Conservation (phyloP, 2,888 invertebrate species). For the Drosophila falleni region DNA sequence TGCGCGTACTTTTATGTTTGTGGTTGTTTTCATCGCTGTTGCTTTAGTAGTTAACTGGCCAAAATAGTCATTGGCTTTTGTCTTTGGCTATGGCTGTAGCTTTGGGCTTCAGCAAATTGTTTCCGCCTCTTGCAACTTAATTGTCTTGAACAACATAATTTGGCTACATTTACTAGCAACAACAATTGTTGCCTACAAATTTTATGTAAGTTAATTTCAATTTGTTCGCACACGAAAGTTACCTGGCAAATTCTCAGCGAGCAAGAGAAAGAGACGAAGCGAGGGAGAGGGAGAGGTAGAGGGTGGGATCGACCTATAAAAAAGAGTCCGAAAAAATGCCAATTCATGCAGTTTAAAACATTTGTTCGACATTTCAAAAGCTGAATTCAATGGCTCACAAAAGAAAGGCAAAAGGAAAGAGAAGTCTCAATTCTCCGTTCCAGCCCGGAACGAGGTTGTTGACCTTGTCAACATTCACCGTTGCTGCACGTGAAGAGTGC, state of each 20-base stretch:
- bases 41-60: constrained; percentile 31
- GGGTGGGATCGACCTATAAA: constrained; percentile 36
- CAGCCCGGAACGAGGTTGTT: constrained; percentile 55
- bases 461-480: constrained; percentile 62
- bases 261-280: constrained; percentile 6
- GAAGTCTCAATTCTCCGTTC: constrained; percentile 61
- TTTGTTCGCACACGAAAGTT: constrained; percentile 51
- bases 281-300: background rate
- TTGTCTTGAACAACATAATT: constrained; percentile 77
- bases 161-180: constrained; percentile 57
- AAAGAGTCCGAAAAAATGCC: constrained; percentile 50
- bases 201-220: constrained; percentile 65
- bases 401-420: constrained; percentile 64
- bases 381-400: constrained; percentile 59
- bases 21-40: constrained; percentile 13
- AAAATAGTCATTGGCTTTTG: constrained; percentile 71
- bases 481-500: constrained; percentile 20
- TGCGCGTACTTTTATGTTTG: constrained; percentile 64
- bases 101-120: constrained; percentile 65
- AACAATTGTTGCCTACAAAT: constrained; percentile 35
- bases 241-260: constrained; percentile 49
- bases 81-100: constrained; percentile 41
- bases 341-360: constrained; percentile 81
- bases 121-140: constrained; percentile 77
- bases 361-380: constrained; percentile 77